These are phyloP conservation scores for Eumerus sabulonum DNA, from an alignment of 2,888 invertebrate species.

Conservation along the genomic window DNA sequence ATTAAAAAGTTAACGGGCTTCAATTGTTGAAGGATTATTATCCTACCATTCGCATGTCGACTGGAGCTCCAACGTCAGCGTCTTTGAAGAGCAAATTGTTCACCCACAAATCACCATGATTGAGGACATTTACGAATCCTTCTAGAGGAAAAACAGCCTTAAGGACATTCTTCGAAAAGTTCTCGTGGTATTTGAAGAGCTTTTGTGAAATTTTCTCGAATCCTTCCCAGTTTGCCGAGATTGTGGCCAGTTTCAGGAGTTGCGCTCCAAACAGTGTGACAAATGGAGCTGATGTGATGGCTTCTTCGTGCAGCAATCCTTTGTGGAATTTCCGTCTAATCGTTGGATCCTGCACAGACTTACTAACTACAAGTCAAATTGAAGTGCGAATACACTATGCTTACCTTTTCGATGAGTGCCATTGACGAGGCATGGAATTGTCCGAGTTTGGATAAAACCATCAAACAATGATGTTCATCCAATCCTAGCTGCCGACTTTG, in stretches of 20 bases:
- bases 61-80: conserved; percentile 70
- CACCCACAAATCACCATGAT: conserved; percentile 81
- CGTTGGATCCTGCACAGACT: conserved; percentile 27
- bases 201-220: conserved; percentile 72
- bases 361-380: neutral
- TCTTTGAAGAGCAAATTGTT: conserved; percentile 80
- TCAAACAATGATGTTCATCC: conserved; percentile 79
- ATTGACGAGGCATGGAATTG: conserved; percentile 81
- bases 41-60: conserved; percentile 78
- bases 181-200: conserved; percentile 73
- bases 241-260: conserved; percentile 73
- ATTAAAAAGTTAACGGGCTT: conserved; percentile 9
- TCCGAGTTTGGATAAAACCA: conserved; percentile 80
- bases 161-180: conserved; percentile 74
- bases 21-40: neutral
- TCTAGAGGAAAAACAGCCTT: conserved; percentile 73
- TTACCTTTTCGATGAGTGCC: conserved; percentile 80
- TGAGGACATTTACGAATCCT: conserved; percentile 77
- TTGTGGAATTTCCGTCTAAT: conserved; percentile 69
- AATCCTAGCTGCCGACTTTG: conserved; percentile 80
- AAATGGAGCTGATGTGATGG: conserved; percentile 74
- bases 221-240: conserved; percentile 71
- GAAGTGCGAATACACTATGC: too few species aligned
- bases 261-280: conserved; percentile 75
- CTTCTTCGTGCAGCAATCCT: conserved; percentile 74